phyloP scores from a whole-genome alignment of 92 coral and sea anemone species.

The Palythoa caribaeorum region DNA sequence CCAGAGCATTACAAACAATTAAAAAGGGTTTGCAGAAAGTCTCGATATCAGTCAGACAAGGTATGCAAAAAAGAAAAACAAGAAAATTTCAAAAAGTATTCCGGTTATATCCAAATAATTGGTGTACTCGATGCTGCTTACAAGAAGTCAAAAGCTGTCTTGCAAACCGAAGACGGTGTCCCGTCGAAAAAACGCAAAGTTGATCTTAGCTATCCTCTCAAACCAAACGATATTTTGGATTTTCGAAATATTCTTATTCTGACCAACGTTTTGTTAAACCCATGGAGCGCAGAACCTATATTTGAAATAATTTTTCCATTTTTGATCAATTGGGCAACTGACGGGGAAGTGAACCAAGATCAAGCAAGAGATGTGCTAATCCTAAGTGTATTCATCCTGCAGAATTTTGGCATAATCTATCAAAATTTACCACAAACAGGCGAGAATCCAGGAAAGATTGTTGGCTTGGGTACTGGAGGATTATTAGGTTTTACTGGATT shows the following conservation, averaged over 20 bases:
- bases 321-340: conserved; percentile 4
- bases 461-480: conserved; percentile 19
- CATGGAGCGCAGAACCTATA: neutral
- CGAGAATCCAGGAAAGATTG: conserved; percentile 5
- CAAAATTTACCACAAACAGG: neutral
- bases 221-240: neutral
- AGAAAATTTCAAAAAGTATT: neutral
- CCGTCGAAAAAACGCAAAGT: neutral
- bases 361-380: neutral
- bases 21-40: neutral
- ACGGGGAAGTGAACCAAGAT: neutral
- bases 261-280: conserved; percentile 24
- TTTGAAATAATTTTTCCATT: neutral
- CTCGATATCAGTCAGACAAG: neutral
- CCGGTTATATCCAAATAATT: conserved; percentile 15
- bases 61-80: neutral
- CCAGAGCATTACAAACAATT: conserved; percentile 9
- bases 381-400: neutral
- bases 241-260: conserved; percentile 34
- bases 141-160: neutral
- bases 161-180: neutral
- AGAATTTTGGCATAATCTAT: neutral
- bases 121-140: conserved; percentile 30
- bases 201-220: neutral
- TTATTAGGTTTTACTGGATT: neutral